phyloP scores from a whole-genome alignment of 2,113 vertebrate genomes.

The Axis porcinus region DNA sequence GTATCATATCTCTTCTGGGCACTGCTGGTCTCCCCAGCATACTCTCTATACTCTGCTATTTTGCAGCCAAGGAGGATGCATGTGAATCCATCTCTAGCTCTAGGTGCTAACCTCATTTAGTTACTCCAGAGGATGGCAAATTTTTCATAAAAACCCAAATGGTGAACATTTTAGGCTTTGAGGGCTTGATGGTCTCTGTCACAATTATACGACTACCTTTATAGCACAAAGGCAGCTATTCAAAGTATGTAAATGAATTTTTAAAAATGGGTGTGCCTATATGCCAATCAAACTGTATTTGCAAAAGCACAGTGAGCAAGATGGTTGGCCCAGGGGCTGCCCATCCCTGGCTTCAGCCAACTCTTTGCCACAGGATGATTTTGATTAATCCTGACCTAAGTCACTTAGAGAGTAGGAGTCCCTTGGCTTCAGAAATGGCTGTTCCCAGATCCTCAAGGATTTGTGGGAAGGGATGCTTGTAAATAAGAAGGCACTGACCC shows the following conservation, averaged over 20 bases:
- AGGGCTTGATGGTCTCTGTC: background rate
- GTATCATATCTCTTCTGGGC: background rate
- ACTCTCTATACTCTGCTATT: background rate
- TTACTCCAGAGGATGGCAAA: background rate
- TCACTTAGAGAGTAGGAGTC: background rate
- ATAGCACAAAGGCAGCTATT: background rate
- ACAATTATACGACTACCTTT: background rate
- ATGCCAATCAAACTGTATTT: conserved; percentile 29
- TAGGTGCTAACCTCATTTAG: background rate
- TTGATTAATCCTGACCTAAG: background rate
- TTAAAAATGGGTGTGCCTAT: background rate
- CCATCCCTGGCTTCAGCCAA: background rate
- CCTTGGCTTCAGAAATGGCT: background rate
- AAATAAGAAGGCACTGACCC: background rate
- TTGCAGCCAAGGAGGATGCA: background rate
- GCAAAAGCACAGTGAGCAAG: background rate
- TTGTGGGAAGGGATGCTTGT: background rate
- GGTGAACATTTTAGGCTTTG: background rate
- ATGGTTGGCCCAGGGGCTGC: background rate
- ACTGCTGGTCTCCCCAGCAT: background rate
- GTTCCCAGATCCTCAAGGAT: background rate
- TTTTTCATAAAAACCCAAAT: background rate
- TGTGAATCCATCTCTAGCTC: background rate
- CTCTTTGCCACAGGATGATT: background rate
- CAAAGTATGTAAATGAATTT: background rate